A percentile compares a stretch with the other conserved stretches of the same genome.
Evolutionary conservation across 1,140 invertebrate species (phyloP).

Genomic region (Pristionchus pacificus): DNA sequence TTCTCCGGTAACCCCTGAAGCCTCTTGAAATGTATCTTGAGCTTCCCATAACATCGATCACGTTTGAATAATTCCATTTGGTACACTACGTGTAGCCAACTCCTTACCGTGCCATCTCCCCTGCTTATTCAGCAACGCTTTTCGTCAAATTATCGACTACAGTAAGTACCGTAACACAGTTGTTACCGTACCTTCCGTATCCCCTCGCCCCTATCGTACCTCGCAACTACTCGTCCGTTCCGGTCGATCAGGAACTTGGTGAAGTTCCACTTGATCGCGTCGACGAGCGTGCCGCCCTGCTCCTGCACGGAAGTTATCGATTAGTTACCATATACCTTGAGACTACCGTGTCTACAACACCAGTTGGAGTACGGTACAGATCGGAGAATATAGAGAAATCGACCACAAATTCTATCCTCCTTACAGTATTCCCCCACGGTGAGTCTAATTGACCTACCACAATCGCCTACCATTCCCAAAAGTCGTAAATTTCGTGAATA

Average conservation of each 20-base stretch:
- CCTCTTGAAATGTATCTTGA: too few species aligned
- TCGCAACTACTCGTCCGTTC: conserved; percentile 75
- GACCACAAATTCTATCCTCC: neutral
- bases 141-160: too few species aligned
- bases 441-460: neutral
- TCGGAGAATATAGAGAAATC: neutral
- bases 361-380: neutral
- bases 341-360: neutral
- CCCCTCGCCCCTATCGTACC: too few species aligned
- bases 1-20: too few species aligned
- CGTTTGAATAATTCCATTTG: too few species aligned
- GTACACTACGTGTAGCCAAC: too few species aligned
- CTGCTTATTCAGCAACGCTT: too few species aligned
- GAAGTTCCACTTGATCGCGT: conserved; percentile 85
- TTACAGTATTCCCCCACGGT: neutral
- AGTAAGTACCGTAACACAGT: too few species aligned
- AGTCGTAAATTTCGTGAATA: too few species aligned
- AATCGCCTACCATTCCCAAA: neutral
- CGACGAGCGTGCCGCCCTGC: conserved; percentile 56
- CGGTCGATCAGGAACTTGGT: conserved; percentile 87
- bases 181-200: too few species aligned
- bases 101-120: too few species aligned
- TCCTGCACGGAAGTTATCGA: neutral
- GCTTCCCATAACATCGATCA: too few species aligned
- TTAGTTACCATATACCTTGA: neutral